These are phyloP conservation scores for Cygnus olor DNA, from an alignment of 2,797 vertebrate species.

Conservation along the genomic window DNA sequence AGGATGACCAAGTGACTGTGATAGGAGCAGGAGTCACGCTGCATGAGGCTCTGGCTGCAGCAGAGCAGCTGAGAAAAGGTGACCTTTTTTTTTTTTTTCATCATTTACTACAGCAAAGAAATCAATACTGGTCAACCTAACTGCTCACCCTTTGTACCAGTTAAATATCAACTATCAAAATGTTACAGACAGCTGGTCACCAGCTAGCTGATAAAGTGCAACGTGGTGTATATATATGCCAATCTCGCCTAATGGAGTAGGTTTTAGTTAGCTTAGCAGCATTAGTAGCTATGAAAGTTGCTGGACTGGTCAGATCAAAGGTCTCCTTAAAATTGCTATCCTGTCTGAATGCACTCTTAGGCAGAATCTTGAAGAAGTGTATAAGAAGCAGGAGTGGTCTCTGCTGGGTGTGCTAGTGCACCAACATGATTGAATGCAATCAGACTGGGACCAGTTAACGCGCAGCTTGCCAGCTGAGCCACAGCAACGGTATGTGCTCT, in stretches of 20 bases:
- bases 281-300: background rate
- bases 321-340: background rate
- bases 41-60: constrained; percentile 92
- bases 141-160: background rate
- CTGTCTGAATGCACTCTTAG: background rate
- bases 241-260: background rate
- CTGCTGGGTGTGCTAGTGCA: background rate
- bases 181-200: background rate
- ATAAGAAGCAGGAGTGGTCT: background rate
- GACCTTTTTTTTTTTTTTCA: background rate
- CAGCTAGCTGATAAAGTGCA: background rate
- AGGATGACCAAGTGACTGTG: constrained; percentile 94
- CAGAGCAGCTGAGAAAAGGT: constrained; percentile 94
- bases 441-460: background rate
- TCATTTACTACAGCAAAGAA: background rate
- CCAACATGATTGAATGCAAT: background rate
- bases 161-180: background rate
- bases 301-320: background rate
- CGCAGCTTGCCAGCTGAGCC: background rate
- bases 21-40: constrained; percentile 92
- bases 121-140: background rate
- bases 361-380: background rate
- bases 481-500: background rate
- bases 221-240: background rate
- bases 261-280: background rate